Base-by-base conservation (phyloP, 2,797 vertebrate genomes). In the Pelodytes ibericus region DNA sequence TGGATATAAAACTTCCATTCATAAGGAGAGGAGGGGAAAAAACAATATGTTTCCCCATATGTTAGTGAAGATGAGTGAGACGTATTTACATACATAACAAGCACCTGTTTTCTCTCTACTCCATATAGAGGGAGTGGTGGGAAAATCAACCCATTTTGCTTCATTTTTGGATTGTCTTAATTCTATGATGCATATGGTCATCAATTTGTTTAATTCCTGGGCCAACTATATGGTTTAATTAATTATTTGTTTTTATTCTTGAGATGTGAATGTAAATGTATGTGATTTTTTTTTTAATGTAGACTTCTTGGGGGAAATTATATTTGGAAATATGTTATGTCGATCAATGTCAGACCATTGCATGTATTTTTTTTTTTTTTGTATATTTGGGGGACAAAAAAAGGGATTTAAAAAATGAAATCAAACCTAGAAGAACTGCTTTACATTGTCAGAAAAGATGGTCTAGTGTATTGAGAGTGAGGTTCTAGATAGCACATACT, bases 41-140 rank as follows among this genome's bases (percentile, higher is more conserved):
- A 73, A 79, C 76, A 79, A 79, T 79, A 79, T 79, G 76, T 26
- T 25, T 68, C 36, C 44, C 76, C 76, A 79, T 79, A 79, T 79
- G 76, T 47, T 68, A 51, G 76, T n/a, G 66, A 44, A 56, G 57
- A 51, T 33, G 26, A 61, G 63, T 51, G 63, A 62, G 26, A 51
- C 31, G 56, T 78, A 79, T 79, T 72, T 73, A 71, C 76, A 79
- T 79, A 73, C 61, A 72, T 49, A 25, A 24, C 20, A 44, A 49
- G 49, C 75, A 79, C 70, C 76, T 79, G 76, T 73, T 79, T 79
- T 66, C 64, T 79, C 51, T 68, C 63, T 79, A 53, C 27, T 67
- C 60, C 4, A 72, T 20, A 59, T 36, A 18, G 63, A 63, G 69
- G 70, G 76, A 24, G 76, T 79, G 76, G 69, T 73, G 76, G 76